Evolutionary conservation across 2,113 vertebrate species (phyloP).

Genomic region (Pelobates fuscus): DNA sequence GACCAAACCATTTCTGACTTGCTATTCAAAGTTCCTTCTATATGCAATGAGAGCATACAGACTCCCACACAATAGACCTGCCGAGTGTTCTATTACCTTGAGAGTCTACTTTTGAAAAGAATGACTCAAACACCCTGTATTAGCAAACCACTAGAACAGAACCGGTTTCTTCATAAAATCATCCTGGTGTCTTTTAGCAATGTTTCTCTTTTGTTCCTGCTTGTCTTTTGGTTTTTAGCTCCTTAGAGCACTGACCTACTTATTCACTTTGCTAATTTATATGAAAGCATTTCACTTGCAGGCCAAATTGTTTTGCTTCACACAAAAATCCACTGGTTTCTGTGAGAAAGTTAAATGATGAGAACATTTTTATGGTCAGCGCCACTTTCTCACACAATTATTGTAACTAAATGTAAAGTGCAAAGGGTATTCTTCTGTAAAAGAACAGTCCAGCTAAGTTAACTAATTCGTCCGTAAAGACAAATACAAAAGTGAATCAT

Average conservation of each 20-base stretch:
- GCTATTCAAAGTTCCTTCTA: background rate
- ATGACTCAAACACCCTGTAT: background rate
- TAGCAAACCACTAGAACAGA: background rate
- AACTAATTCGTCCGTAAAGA: too few relatives aligned
- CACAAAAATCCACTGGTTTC: slow-evolving; percentile 16
- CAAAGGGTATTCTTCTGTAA: too few relatives aligned
- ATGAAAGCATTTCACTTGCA: slow-evolving; percentile 40
- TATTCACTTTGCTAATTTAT: slow-evolving; percentile 38
- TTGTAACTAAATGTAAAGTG: too few relatives aligned
- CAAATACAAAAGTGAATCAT: too few relatives aligned
- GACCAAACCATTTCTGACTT: slow-evolving; percentile 8
- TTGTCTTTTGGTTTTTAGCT: slow-evolving; percentile 10
- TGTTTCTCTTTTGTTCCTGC: background rate
- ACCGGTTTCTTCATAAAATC: background rate
- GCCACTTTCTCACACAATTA: too few relatives aligned
- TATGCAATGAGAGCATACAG: background rate
- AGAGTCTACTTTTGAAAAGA: background rate
- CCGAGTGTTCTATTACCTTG: slow-evolving; percentile 10
- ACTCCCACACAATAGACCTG: slow-evolving; percentile 1
- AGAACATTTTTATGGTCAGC: too few relatives aligned
- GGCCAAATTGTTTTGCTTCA: slow-evolving; percentile 21
- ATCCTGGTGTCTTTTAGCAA: background rate
- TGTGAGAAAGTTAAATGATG: background rate
- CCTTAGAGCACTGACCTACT: slow-evolving; percentile 39
- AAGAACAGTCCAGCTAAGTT: too few relatives aligned